Conservation (phyloP, 2,113 vertebrate genomes). For the Chrysochloris asiatica region DNA sequence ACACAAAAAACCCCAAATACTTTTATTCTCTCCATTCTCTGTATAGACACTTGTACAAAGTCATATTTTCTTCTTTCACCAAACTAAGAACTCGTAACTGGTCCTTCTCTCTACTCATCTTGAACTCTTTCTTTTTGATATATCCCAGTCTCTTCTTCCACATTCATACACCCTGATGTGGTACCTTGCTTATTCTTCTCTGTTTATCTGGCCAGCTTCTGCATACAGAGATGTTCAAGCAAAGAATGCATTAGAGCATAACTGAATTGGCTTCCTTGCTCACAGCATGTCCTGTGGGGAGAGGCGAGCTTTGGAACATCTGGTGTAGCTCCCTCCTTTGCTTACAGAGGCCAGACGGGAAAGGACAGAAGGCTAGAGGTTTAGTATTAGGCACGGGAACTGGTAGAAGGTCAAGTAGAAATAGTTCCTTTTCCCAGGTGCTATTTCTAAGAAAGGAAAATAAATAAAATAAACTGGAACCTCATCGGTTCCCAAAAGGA, state of each 20-base stretch:
- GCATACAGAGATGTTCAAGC: not conserved
- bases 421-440: not conserved
- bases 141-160: not conserved
- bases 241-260: slow-evolving; percentile 22
- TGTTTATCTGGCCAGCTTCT: slow-evolving; percentile 13
- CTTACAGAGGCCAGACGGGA: slow-evolving; percentile 26
- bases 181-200: not conserved
- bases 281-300: not conserved
- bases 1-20: no score
- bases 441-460: slow-evolving; percentile 27
- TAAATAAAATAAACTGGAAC: not conserved
- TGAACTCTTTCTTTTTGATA: slow-evolving; percentile 26
- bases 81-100: not conserved
- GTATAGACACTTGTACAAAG: slow-evolving; percentile 16
- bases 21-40: slow-evolving; percentile 22
- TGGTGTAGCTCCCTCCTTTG: slow-evolving; percentile 37
- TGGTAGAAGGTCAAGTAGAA: slow-evolving; percentile 18
- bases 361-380: not conserved
- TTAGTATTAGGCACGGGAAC: slow-evolving; percentile 27
- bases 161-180: not conserved
- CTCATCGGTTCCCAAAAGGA: not conserved
- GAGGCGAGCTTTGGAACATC: slow-evolving; percentile 38
- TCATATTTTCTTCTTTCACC: slow-evolving; percentile 27
- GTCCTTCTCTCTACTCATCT: slow-evolving; percentile 19
- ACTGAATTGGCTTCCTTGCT: not conserved